These are phyloP conservation scores for Glaucomys volans DNA, from an alignment of 2,113 vertebrate species.

Conservation along the genomic window DNA sequence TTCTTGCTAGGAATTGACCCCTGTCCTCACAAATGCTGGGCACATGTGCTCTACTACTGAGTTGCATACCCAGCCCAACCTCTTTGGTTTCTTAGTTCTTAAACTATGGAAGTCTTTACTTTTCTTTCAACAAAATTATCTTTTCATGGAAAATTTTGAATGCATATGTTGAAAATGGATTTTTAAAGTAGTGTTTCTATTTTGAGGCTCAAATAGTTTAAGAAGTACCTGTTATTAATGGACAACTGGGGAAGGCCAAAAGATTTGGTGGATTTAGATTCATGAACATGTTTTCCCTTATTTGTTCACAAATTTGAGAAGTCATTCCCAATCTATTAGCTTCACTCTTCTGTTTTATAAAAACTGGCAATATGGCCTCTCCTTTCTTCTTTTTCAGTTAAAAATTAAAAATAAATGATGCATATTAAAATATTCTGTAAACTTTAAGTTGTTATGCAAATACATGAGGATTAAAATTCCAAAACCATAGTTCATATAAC, in stretches of 20 bases:
- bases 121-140: background rate
- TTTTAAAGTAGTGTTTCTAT: background rate
- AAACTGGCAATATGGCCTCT: background rate
- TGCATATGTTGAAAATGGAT: background rate
- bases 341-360: background rate
- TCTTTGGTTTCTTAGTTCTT: background rate
- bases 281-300: background rate
- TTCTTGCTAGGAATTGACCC: background rate
- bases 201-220: background rate
- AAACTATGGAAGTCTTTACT: background rate
- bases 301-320: background rate
- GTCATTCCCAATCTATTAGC: background rate
- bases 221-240: no score
- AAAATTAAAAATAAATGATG: conserved; percentile 41
- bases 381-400: background rate
- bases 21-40: no score
- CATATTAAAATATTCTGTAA: conserved; percentile 14
- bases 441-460: conserved; percentile 25
- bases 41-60: background rate
- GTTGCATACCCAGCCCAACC: background rate
- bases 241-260: background rate
- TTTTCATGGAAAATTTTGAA: background rate
- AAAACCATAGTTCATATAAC: background rate
- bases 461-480: conserved; percentile 43
- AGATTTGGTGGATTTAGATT: background rate